Evolutionary conservation across 2,797 vertebrate species (phyloP).

Genomic region (Triplophysa bombifrons): DNA sequence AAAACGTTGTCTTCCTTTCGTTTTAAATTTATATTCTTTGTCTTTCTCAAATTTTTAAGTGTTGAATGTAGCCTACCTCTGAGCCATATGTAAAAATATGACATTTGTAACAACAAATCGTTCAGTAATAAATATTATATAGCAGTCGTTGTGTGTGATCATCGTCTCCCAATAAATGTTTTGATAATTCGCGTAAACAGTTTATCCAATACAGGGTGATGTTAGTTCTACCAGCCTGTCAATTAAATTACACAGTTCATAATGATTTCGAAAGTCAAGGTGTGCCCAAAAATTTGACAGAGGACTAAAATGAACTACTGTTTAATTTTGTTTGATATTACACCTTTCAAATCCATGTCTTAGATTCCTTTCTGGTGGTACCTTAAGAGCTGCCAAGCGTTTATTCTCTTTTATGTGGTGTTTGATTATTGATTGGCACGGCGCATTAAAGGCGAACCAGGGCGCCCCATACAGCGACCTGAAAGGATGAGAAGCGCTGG

Average conservation of each 20-base stretch:
- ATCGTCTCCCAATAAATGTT: not conserved
- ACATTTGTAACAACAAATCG: not conserved
- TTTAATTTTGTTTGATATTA: not conserved
- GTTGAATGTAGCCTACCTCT: no score
- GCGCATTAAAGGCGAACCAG: conserved; percentile 68
- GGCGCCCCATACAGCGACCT: conserved; percentile 61
- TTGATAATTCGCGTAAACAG: not conserved
- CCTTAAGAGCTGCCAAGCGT: conserved; percentile 25
- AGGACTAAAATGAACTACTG: not conserved
- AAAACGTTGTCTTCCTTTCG: conserved; percentile 32
- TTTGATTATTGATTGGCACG: conserved; percentile 77
- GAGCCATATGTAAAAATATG: not conserved
- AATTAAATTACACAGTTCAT: not conserved
- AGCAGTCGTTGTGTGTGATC: not conserved
- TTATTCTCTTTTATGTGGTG: conserved; percentile 59
- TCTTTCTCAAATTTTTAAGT: not conserved
- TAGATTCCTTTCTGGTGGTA: not conserved
- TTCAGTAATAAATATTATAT: not conserved
- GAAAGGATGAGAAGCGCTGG: conserved; percentile 74
- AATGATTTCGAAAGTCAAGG: not conserved
- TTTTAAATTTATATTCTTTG: not conserved
- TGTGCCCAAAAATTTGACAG: not conserved
- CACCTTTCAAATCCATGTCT: not conserved
- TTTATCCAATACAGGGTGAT: not conserved
- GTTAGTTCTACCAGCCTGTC: not conserved